Conservation (phyloP, 2,888 invertebrate genomes). For the Electrophaes corylata region DNA sequence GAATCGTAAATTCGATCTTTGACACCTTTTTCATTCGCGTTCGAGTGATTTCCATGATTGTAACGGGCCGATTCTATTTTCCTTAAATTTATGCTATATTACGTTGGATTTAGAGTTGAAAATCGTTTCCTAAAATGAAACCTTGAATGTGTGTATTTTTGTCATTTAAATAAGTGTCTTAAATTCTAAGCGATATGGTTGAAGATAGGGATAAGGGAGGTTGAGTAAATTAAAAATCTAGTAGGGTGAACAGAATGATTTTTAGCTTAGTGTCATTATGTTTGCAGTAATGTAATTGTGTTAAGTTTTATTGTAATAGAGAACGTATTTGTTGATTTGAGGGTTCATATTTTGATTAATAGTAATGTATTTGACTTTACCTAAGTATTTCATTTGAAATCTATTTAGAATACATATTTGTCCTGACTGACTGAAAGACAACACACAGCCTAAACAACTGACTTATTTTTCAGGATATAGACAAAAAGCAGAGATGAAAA, state of each 20-base stretch:
- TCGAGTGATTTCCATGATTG: conserved; percentile 76
- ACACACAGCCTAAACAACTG: too few species aligned
- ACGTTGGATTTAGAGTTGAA: conserved; percentile 3
- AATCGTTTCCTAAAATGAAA: background rate
- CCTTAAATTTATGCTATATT: conserved; percentile 14
- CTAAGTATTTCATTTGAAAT: background rate
- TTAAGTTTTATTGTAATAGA: conserved; percentile 61
- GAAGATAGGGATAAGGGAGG: conserved; percentile 20
- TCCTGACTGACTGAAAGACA: too few species aligned
- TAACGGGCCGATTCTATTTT: conserved; percentile 39
- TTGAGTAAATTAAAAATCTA: conserved; percentile 70
- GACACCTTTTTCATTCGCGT: conserved; percentile 83
- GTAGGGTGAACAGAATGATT: conserved; percentile 41
- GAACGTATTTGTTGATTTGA: conserved; percentile 62
- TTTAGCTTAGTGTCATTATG: conserved; percentile 55
- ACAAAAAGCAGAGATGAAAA: too few species aligned
- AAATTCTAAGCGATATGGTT: conserved; percentile 32
- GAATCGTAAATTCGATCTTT: conserved; percentile 85
- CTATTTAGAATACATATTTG: too few species aligned
- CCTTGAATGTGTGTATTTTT: conserved; percentile 36
- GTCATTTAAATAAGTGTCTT: conserved; percentile 23
- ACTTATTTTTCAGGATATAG: too few species aligned
- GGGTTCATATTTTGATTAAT: conserved; percentile 47
- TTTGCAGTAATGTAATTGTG: conserved; percentile 68
- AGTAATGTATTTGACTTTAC: conserved; percentile 26